Conservation (phyloP, 2,797 vertebrate genomes). For the Hypotaenidia okinawae region DNA sequence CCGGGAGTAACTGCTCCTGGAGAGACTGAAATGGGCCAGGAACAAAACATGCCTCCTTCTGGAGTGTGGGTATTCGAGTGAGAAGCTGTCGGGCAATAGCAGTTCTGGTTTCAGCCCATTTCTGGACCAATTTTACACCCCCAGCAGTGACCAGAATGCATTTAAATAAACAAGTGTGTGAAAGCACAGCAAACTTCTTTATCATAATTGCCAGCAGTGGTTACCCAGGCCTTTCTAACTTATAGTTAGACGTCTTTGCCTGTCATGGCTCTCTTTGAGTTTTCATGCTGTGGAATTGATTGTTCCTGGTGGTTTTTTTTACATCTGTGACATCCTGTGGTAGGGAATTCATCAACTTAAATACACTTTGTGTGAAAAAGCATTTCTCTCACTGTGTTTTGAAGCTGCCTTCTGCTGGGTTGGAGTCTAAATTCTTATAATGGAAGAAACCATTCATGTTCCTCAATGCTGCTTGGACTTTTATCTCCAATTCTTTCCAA, state of each 20-base stretch:
- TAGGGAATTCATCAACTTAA: neutral
- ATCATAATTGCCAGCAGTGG: neutral
- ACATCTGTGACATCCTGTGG: neutral
- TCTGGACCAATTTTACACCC: neutral
- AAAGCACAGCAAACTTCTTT: neutral
- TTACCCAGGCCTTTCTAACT: neutral
- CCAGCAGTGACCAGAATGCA: neutral
- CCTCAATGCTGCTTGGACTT: neutral
- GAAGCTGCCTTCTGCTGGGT: neutral
- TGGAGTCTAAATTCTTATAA: neutral
- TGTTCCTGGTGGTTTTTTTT: neutral
- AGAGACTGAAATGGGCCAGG: neutral
- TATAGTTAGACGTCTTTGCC: neutral
- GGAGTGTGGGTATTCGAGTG: fast-evolving
- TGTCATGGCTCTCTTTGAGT: neutral
- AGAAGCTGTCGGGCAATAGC: neutral
- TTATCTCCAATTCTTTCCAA: neutral
- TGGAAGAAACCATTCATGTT: neutral
- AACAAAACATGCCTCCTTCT: neutral
- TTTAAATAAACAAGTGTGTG: neutral
- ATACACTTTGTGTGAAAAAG: neutral
- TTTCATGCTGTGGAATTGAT: neutral
- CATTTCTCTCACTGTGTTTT: neutral
- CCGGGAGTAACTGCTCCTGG: neutral
- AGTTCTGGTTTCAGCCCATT: neutral